phyloP scores from a whole-genome alignment of 2,113 vertebrate species.

The Gadus chalcogrammus region DNA sequence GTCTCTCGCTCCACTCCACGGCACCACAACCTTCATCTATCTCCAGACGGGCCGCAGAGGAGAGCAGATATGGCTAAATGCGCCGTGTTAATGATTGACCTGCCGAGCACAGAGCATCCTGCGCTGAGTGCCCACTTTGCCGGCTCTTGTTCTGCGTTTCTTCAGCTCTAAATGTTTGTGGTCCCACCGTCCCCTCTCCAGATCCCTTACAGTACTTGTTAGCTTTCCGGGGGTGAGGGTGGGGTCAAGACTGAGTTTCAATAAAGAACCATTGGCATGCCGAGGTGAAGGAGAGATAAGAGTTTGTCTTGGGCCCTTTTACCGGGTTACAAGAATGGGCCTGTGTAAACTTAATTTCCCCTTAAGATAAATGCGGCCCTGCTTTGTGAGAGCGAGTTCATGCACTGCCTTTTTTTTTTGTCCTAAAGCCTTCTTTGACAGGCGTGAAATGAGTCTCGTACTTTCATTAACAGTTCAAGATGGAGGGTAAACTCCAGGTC shows the following conservation, averaged over 20 bases:
- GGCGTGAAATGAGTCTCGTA: conserved; percentile 56
- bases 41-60: conserved; percentile 43
- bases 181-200: conserved; percentile 43
- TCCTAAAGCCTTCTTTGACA: conserved; percentile 56
- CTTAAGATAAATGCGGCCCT: conserved; percentile 58
- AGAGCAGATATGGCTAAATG: conserved; percentile 62
- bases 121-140: conserved; percentile 59
- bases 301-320: conserved; percentile 56
- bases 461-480: conserved; percentile 65
- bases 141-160: conserved; percentile 60
- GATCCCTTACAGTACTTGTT: conserved; percentile 62
- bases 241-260: conserved; percentile 51
- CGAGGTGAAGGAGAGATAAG: conserved; percentile 64
- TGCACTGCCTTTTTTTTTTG: conserved; percentile 36
- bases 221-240: conserved; percentile 36
- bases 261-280: conserved; percentile 59
- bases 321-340: conserved; percentile 58
- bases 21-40: conserved; percentile 63
- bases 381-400: conserved; percentile 58
- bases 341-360: conserved; percentile 60
- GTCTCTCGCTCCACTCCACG: conserved; percentile 37
- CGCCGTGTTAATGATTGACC: conserved; percentile 71
- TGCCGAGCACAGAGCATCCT: conserved; percentile 47
- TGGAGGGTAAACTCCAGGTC: conserved; percentile 67
- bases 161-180: conserved; percentile 60